These are phyloP conservation scores for Characodon lateralis DNA, from an alignment of 2,797 vertebrate species.

Conservation along the genomic window DNA sequence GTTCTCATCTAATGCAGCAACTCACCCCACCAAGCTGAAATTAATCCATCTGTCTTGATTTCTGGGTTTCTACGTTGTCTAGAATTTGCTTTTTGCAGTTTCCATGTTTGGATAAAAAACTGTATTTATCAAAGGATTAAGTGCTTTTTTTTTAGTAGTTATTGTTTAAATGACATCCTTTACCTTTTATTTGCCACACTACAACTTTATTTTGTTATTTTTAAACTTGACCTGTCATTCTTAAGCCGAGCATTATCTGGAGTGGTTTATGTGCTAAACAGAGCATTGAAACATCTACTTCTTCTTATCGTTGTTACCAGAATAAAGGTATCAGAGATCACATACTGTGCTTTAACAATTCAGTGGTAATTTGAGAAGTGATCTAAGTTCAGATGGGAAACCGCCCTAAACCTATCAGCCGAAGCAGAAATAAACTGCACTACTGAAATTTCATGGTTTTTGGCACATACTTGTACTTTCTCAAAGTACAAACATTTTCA, in stretches of 20 bases:
- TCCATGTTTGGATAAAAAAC: not conserved
- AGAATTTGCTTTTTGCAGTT: not conserved
- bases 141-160: not conserved
- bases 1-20: not conserved
- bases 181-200: not conserved
- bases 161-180: not conserved
- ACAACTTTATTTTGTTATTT: not conserved
- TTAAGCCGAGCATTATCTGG: not conserved
- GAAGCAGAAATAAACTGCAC: not conserved
- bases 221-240: not conserved
- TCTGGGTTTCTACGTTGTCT: constrained; percentile 11
- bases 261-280: not conserved
- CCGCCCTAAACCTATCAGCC: not conserved
- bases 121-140: not conserved
- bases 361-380: not conserved
- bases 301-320: not conserved
- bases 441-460: not conserved
- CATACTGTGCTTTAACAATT: not conserved
- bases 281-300: not conserved
- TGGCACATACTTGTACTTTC: not conserved
- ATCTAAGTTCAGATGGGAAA: not conserved
- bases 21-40: constrained; percentile 13
- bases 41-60: constrained; percentile 13
- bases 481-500: not conserved
- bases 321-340: not conserved